Percentiles rank a stretch among this genome's conserved stretches.
These are phyloP conservation scores for Lithobates pipiens DNA, from an alignment of 2,797 vertebrate species.

Conservation along the genomic window DNA sequence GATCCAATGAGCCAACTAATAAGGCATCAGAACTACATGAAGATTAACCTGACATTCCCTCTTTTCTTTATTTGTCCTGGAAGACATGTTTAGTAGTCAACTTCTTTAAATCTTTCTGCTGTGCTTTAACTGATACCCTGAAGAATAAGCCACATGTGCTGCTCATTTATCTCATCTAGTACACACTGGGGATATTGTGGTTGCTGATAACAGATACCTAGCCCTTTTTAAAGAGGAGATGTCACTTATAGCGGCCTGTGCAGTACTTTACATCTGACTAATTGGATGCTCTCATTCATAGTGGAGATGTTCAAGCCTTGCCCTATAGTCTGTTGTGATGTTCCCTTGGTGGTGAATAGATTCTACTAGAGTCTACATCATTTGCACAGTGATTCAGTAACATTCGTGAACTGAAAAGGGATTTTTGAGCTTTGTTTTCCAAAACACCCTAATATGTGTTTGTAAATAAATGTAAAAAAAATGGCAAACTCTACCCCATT, in stretches of 20 bases:
- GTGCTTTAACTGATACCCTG: slow-evolving; percentile 12
- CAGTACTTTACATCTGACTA: neutral
- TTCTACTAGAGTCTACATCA: too few species aligned
- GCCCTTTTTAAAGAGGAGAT: too few species aligned
- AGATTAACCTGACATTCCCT: slow-evolving; percentile 52
- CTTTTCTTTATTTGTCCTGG: neutral
- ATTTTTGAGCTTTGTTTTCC: too few species aligned
- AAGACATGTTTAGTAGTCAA: slow-evolving; percentile 14
- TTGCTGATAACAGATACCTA: neutral
- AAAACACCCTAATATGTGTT: too few species aligned
- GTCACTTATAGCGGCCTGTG: too few species aligned
- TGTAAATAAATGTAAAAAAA: too few species aligned
- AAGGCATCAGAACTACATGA: slow-evolving; percentile 24
- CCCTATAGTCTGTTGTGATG: too few species aligned
- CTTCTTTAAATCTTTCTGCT: slow-evolving; percentile 28
- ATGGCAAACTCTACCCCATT: too few species aligned
- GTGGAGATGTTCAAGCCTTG: too few species aligned
- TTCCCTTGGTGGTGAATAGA: too few species aligned
- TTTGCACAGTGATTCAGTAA: too few species aligned
- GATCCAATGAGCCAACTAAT: slow-evolving; percentile 42
- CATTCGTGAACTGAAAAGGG: too few species aligned
- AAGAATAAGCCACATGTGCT: slow-evolving; percentile 19
- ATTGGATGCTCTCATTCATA: neutral
- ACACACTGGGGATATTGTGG: neutral
- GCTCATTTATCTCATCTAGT: slow-evolving; percentile 13